Evolutionary conservation across 2,797 vertebrate species (phyloP).

Genomic region (Danio kyathit): DNA sequence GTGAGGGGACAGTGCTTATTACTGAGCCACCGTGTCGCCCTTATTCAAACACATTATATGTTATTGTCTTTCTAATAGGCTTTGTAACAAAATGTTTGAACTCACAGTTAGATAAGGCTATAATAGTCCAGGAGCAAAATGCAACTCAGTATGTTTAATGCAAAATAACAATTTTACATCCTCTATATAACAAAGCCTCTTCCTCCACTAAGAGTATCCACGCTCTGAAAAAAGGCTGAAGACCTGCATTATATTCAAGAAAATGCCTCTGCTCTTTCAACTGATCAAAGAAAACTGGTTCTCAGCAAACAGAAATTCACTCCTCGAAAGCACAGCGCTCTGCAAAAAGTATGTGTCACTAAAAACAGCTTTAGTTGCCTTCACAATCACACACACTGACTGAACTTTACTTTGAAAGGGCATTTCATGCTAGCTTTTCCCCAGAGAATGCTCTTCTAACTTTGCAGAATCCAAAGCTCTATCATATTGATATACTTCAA

Average conservation of each 20-base stretch:
- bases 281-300: constrained; percentile 6
- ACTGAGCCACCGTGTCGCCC: too few relatives aligned
- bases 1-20: too few relatives aligned
- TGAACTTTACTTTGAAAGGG: constrained; percentile 42
- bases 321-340: constrained; percentile 10
- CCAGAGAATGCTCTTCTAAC: constrained; percentile 25
- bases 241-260: constrained; percentile 11
- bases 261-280: constrained; percentile 12
- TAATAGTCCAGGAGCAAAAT: too few relatives aligned
- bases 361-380: constrained; percentile 34
- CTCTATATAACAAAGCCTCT: not conserved
- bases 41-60: too few relatives aligned
- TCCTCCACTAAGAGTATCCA: not conserved
- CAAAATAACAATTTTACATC: not conserved
- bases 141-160: not conserved
- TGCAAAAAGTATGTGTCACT: constrained; percentile 5
- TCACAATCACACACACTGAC: constrained; percentile 32
- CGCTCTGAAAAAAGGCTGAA: not conserved
- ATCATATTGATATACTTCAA: constrained; percentile 35
- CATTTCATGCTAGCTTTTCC: constrained; percentile 49
- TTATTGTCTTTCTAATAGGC: too few relatives aligned
- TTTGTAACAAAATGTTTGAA: too few relatives aligned
- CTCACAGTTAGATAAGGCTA: too few relatives aligned
- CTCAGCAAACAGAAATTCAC: constrained; percentile 20
- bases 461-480: constrained; percentile 2